Base-by-base conservation (phyloP, 2,113 vertebrate species). In the Triplophysa siluroides region DNA sequence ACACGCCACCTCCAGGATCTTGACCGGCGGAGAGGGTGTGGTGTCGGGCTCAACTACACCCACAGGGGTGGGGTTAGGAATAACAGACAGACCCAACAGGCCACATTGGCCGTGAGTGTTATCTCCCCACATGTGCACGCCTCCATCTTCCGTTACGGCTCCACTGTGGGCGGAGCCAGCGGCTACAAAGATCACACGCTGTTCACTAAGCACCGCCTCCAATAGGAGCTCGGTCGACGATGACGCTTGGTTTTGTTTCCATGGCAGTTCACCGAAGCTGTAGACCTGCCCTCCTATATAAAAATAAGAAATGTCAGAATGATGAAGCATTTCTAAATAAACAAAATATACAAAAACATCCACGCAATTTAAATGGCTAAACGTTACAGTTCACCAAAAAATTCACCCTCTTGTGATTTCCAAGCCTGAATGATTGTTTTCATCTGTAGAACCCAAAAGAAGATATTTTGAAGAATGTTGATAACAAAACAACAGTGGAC, bases 91-190 rank as follows among this genome's bases (percentile, higher is more conserved):
- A 43, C 91, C 89, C 0, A 92, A 88, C 38, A 95, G 85, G 1
- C 96, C 97, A 21, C 98, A 99, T 81, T 99, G 98, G n/a, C 98
- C 97, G 0, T 93, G 90, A 3, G 89, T 83, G 74, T 99, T 99
- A 85, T 95, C 92, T 13, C 98, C 98, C 98, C 98, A 99, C 98
- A 98, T 99, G 90, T 95, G 97, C 12, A 95, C 93, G 0, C 89
- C 86, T 0, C 98, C 98, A 1, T 93, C 92, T 71, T 98, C 95
- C 0, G 97, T 96, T 84, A 99, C 95, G 0, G 93, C 97, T 23
- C 96, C 98, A 1, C 86, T 95, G 84, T 99, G 98, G 88, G 93
- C 95, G 86, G 93, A 93, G 21, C 98, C 98, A 0, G 96, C 93
- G 1, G 96, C 95, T n/a, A 99, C 94, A 0, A 91, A 89, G 29